Evolutionary conservation across 2,888 invertebrate genomes (phyloP), one percentile per base, ranked within the genome.

Genomic region (Mesopsocus fuscifrons): DNA sequence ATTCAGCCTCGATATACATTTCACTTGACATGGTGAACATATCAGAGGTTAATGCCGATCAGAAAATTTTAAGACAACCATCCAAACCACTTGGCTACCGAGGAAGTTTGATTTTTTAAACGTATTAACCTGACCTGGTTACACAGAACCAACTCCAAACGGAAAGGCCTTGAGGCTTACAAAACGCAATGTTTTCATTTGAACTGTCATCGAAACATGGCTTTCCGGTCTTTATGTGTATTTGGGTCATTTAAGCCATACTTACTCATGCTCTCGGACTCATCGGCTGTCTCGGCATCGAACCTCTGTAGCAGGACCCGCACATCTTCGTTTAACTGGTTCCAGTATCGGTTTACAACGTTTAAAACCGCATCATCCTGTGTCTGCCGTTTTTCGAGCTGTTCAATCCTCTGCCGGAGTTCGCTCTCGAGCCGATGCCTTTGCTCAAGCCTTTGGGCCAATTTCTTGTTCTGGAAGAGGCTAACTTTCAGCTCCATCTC

Each of bases 401-500:
- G 89, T 58, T 94, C 92, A 51, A 94, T 89, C 48, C 92, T 68
- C 46, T 84, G 81, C n/a, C 89, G 72, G 45, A 85, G 67, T 55
- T 91, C 89, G 1, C 78, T 74, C 60, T 92, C 89, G 48, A 80
- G 75, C 49, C 87, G 72, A 59, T 89, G 87, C 47, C 95, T 70
- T 60, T 91, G 87, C 57, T 95, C 92, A 53, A 98, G 75, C 55
- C 88, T 72, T 78, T 88, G 87, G 23, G 85, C 84, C 43, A 98
- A 67, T 61, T 97, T 97, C 63, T 89, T 89, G 59, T 97, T 95
- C 66, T 98, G 97, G 59, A 94, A 94, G 58, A 88, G 85, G 31
- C 95, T 66, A 47, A 94, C 91, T 71, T 94, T 92, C 56, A 91
- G 85, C 60, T 95, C 94, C 82, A 95, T 84, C 66, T 95, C 95